A percentile compares a stretch with the other conserved stretches of the same genome.
phyloP scores from a whole-genome alignment of 2,888 invertebrate genomes.

The Troides aeacus region DNA sequence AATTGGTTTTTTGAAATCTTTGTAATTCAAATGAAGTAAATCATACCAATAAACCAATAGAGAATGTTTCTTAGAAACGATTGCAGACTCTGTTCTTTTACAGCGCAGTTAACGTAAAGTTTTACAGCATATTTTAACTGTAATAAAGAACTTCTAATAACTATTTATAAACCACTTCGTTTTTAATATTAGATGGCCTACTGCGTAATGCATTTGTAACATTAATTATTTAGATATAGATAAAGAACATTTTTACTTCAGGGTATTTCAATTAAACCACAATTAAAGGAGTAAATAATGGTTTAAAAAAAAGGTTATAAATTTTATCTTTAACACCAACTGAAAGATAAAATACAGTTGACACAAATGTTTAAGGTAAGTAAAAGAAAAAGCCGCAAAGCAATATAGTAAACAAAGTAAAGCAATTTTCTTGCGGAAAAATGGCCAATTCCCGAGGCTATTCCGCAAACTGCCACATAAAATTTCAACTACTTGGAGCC shows the following conservation, averaged over 20 bases:
- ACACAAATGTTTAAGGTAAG: slow-evolving; percentile 8
- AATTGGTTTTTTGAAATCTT: neutral
- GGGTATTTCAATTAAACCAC: neutral
- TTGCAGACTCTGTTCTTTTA: neutral
- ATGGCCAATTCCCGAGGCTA: slow-evolving; percentile 15
- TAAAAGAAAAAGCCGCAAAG: slow-evolving; percentile 15
- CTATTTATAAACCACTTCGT: neutral
- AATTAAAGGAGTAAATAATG: neutral
- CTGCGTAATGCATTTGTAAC: too few species aligned
- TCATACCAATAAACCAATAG: neutral
- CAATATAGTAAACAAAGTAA: slow-evolving; percentile 18
- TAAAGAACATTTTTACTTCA: neutral
- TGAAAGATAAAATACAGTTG: slow-evolving; percentile 8
- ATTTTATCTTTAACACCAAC: neutral
- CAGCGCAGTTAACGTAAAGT: neutral
- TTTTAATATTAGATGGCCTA: too few species aligned
- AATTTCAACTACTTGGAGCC: slow-evolving; percentile 20
- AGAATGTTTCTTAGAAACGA: neutral
- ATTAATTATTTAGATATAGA: too few species aligned
- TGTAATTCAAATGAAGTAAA: neutral
- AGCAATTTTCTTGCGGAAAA: slow-evolving; percentile 21
- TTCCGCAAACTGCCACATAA: slow-evolving; percentile 22
- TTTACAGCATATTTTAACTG: neutral
- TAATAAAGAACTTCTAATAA: neutral
- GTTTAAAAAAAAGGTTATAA: neutral